A percentile compares a stretch with the other conserved stretches of the same genome.
phyloP scores from a whole-genome alignment of 2,797 vertebrate genomes.

The Malurus leucopterus region DNA sequence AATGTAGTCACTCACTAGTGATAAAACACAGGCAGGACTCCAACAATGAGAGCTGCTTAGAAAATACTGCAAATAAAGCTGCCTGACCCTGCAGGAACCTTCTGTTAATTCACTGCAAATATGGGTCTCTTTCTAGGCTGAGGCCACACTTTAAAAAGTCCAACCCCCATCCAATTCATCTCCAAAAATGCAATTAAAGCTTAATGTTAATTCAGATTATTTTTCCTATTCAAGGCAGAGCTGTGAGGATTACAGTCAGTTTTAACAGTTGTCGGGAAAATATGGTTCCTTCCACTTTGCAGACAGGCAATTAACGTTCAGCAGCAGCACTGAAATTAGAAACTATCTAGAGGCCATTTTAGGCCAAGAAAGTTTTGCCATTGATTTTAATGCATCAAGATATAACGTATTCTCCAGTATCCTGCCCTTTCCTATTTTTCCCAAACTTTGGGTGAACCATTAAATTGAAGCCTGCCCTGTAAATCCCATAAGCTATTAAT shows the following conservation, averaged over 20 bases:
- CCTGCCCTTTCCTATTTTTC: slow-evolving; percentile 23
- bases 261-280: neutral
- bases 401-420: neutral
- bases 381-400: slow-evolving; percentile 8
- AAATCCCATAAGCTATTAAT: slow-evolving; percentile 56
- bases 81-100: neutral
- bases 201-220: neutral
- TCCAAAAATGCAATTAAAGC: neutral
- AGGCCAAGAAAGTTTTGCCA: slow-evolving; percentile 23
- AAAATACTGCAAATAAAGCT: neutral
- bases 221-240: neutral
- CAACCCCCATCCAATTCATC: fast-evolving
- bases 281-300: neutral
- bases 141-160: neutral
- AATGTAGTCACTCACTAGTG: neutral
- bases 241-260: neutral
- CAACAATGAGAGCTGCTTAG: neutral
- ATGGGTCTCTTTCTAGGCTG: neutral
- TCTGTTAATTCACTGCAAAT: neutral
- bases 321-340: neutral
- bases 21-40: neutral
- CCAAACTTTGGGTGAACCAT: slow-evolving; percentile 41
- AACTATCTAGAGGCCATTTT: slow-evolving; percentile 10
- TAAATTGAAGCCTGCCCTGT: slow-evolving; percentile 52
- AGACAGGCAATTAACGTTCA: neutral